Base-by-base conservation (phyloP, 2,888 invertebrate species). In the Drosophila barbarae region DNA sequence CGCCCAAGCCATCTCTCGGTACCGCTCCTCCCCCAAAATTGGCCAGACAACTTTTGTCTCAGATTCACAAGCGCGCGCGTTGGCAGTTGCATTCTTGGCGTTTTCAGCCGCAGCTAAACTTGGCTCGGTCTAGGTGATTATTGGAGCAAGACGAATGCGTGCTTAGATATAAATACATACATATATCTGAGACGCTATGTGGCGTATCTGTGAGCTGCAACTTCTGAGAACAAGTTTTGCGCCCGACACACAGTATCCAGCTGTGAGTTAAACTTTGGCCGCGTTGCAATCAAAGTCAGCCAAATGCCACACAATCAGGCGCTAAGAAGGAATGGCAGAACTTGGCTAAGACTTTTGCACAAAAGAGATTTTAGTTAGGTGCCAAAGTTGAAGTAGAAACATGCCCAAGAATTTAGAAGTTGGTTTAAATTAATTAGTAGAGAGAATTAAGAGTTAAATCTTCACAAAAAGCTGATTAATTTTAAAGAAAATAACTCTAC, bases 51-150 rank as follows among this genome's bases (percentile, higher is more conserved):
- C 69, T 49, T 47, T 52, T 50, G 61, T 44, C 52, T 70, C 68
- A 72, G 55, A 56, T 51, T 39, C 39, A 51, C 23, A 41, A 34
- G 49, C 61, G 72, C 66, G 84, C 59, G 72, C 69, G 84, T 77
- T 78, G 84, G 84, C 73, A 78, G 82, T 72, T 84, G 73, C 84
- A 78, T 71, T 77, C 76, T 56, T 39, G 35, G 34, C 21, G 28
- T 41, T 18, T 18, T 56, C 63, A 68, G 71, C 76, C 64, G 46
- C 38, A 38, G 68, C 56, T 64, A 54, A 66, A 66, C 69, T 72
- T 72, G 82, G 68, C 74, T 70, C 59, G 79, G 54, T 81, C 73
- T 68, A 65, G 64, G 68, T 84, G 82, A 52, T 84, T 82, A 79
- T 67, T 84, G 77, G 78, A 84, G 84, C 78, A 72, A 59, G 54